Conservation (phyloP, 1,140 invertebrate species). For the Procambarus clarkii region DNA sequence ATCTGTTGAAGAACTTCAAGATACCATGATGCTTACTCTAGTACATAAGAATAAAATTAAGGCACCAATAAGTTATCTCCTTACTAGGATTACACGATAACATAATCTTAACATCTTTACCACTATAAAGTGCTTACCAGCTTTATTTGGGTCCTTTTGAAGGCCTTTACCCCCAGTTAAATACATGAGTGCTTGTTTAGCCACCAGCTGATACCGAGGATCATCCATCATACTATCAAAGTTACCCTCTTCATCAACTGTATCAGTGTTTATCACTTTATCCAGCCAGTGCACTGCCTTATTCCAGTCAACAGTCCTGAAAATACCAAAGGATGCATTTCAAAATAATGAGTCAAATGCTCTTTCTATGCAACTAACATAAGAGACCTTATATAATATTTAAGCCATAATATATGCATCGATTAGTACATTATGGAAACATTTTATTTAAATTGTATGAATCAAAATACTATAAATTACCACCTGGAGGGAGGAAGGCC, state of each 20-base stretch:
- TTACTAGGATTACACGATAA: no score
- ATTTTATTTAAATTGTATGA: no score
- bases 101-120: no score
- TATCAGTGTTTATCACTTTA: constrained; percentile 75
- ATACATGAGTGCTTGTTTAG: constrained; percentile 78
- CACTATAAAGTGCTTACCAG: constrained; percentile 75
- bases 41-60: no score
- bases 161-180: constrained; percentile 77
- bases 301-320: constrained; percentile 75
- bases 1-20: no score
- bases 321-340: not conserved
- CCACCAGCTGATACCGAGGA: constrained; percentile 77
- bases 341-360: no score
- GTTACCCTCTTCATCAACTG: constrained; percentile 77
- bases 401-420: no score
- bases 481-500: constrained; percentile 74
- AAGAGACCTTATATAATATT: no score
- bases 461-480: not conserved
- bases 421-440: no score
- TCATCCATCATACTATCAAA: constrained; percentile 76
- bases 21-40: no score
- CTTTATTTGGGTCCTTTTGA: constrained; percentile 76
- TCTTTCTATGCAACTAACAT: no score
- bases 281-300: constrained; percentile 78
- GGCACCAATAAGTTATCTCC: no score